phyloP scores from a whole-genome alignment of 2,888 invertebrate species.

The Microplitis deprimator region DNA sequence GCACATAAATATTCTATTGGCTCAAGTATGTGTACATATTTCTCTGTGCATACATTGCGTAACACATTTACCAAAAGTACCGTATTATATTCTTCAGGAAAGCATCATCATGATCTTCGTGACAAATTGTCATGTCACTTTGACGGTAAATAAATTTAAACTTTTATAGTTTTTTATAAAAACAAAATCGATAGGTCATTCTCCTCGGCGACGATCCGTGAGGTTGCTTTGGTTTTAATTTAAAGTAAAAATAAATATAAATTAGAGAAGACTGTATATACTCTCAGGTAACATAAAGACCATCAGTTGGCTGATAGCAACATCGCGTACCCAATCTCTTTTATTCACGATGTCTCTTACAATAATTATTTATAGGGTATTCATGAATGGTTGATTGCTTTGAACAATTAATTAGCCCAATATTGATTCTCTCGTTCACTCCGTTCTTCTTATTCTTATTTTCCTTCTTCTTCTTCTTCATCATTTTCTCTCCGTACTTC shows the following conservation, averaged over 20 bases:
- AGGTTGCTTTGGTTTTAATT: not conserved
- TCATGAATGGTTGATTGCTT: slow-evolving; percentile 13
- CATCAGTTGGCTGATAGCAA: not conserved
- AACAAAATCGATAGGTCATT: slow-evolving; percentile 25
- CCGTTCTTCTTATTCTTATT: not conserved
- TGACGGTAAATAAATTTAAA: too few relatives aligned
- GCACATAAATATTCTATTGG: slow-evolving; percentile 1
- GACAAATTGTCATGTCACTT: too few relatives aligned
- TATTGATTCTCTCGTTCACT: slow-evolving; percentile 1
- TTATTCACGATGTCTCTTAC: slow-evolving; percentile 13
- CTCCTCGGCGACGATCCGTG: slow-evolving; percentile 13
- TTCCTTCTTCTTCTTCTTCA: not conserved
- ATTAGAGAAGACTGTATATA: not conserved
- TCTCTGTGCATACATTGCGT: not conserved
- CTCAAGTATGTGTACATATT: not conserved
- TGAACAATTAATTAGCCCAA: slow-evolving; percentile 16
- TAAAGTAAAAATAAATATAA: not conserved
- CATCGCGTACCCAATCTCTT: slow-evolving; percentile 18
- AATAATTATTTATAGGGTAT: slow-evolving; percentile 21
- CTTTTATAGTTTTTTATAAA: too few relatives aligned
- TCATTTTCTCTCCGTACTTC: not conserved
- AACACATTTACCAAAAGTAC: not conserved
- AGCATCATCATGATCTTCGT: not conserved
- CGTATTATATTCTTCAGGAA: not conserved
- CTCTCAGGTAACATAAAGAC: not conserved